Evolutionary conservation across 2,888 invertebrate genomes (phyloP).

Genomic region (Oligia fasciuncula): DNA sequence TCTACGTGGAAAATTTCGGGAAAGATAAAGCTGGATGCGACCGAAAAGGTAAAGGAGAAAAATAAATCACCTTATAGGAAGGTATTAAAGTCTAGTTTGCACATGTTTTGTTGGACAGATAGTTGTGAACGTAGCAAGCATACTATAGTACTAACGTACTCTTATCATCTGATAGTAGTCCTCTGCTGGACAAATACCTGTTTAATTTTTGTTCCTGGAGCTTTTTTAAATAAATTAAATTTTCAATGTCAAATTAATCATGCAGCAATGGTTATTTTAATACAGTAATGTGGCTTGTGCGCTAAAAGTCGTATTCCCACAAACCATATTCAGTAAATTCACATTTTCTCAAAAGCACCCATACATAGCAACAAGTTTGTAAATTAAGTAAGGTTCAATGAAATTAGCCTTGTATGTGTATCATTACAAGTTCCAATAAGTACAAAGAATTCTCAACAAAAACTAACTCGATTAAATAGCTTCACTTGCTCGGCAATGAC

Average conservation of each 20-base stretch:
- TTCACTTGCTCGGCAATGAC: slow-evolving; percentile 33
- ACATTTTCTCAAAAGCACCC: slow-evolving; percentile 13
- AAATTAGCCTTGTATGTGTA: slow-evolving; percentile 25
- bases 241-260: not conserved
- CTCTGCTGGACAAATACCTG: too few species aligned
- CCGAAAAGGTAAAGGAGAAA: slow-evolving; percentile 13
- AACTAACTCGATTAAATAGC: slow-evolving; percentile 46
- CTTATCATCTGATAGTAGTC: not conserved
- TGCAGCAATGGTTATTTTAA: not conserved
- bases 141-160: not conserved
- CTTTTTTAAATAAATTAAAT: not conserved
- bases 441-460: slow-evolving; percentile 32
- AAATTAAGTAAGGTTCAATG: slow-evolving; percentile 14
- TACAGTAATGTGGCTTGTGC: not conserved
- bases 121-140: not conserved
- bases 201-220: not conserved
- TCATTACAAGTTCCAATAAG: slow-evolving; percentile 22
- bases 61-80: not conserved
- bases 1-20: slow-evolving; percentile 59
- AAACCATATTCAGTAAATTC: slow-evolving; percentile 12
- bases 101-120: not conserved
- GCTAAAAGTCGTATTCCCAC: slow-evolving; percentile 19
- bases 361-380: slow-evolving; percentile 16
- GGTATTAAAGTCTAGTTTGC: not conserved
- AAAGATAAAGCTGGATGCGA: slow-evolving; percentile 62